Percentiles rank a stretch among this genome's conserved stretches.
phyloP scores from a whole-genome alignment of 2,888 invertebrate genomes.

The Polydrusus tereticollis region DNA sequence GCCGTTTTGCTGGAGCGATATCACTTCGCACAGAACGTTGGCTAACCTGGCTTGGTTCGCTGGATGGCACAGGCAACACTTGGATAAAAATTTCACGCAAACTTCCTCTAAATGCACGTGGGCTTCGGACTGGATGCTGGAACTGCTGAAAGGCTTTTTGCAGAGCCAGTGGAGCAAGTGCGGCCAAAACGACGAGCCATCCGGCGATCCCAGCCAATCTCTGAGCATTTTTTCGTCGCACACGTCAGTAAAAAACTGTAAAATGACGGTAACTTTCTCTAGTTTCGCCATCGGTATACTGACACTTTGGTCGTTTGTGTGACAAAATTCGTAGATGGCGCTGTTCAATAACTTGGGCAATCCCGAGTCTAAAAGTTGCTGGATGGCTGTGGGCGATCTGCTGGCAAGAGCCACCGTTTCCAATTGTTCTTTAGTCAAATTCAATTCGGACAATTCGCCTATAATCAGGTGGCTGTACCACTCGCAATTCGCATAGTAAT shows the following conservation, averaged over 20 bases:
- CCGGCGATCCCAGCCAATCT: slow-evolving; percentile 87
- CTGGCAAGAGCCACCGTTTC: slow-evolving; percentile 84
- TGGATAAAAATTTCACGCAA: slow-evolving; percentile 85
- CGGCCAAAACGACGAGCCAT: slow-evolving; percentile 89
- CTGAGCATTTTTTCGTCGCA: slow-evolving; percentile 86
- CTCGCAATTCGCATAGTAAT: slow-evolving; percentile 63
- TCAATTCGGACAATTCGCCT: slow-evolving; percentile 70
- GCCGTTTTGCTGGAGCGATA: slow-evolving; percentile 75
- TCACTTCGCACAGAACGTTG: slow-evolving; percentile 81
- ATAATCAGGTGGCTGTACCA: slow-evolving; percentile 74
- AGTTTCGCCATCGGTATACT: slow-evolving; percentile 70
- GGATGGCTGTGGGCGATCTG: slow-evolving; percentile 83
- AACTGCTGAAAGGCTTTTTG: slow-evolving; percentile 62
- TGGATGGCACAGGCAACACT: slow-evolving; percentile 87
- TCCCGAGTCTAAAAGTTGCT: slow-evolving; percentile 82
- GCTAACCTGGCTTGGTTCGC: slow-evolving; percentile 88
- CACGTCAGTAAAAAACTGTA: slow-evolving; percentile 86
- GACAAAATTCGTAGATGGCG: slow-evolving; percentile 71
- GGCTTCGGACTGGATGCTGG: slow-evolving; percentile 61
- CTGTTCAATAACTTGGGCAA: slow-evolving; percentile 75
- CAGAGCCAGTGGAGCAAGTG: slow-evolving; percentile 83
- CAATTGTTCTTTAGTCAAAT: slow-evolving; percentile 76
- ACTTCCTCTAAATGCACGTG: slow-evolving; percentile 79
- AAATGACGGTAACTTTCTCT: slow-evolving; percentile 75
- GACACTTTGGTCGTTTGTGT: slow-evolving; percentile 54